phyloP scores from a whole-genome alignment of 2,888 invertebrate genomes.

The Rhodophaea formosa region DNA sequence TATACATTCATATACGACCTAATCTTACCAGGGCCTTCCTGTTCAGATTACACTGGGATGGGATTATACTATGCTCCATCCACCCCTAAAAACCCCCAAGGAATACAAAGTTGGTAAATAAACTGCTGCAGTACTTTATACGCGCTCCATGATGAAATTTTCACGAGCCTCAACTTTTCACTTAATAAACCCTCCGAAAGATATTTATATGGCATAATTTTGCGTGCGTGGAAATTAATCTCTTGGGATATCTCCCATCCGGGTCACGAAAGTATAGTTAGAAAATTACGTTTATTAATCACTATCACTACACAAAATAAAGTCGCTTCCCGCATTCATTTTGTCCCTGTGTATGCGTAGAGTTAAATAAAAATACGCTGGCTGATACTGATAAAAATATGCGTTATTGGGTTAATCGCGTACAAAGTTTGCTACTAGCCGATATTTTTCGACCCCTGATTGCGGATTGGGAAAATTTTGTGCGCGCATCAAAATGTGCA shows the following conservation, averaged over 20 bases:
- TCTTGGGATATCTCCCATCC: background rate
- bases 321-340: no score
- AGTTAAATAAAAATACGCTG: no score
- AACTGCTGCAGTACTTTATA: background rate
- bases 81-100: background rate
- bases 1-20: background rate
- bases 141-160: background rate
- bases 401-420: no score
- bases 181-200: conserved; percentile 3
- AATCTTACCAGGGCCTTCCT: background rate
- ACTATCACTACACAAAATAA: no score
- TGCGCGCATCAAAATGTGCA: no score
- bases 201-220: conserved; percentile 7
- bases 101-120: background rate
- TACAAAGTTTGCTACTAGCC: no score
- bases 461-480: no score
- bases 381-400: no score
- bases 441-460: no score
- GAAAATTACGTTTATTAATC: background rate
- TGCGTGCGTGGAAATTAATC: conserved; percentile 1
- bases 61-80: background rate
- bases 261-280: conserved; percentile 18
- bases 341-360: no score
- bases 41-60: background rate
- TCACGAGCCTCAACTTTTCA: background rate